These are phyloP conservation scores for Gallinago stenura DNA, from an alignment of 2,797 vertebrate genomes.

Conservation along the genomic window DNA sequence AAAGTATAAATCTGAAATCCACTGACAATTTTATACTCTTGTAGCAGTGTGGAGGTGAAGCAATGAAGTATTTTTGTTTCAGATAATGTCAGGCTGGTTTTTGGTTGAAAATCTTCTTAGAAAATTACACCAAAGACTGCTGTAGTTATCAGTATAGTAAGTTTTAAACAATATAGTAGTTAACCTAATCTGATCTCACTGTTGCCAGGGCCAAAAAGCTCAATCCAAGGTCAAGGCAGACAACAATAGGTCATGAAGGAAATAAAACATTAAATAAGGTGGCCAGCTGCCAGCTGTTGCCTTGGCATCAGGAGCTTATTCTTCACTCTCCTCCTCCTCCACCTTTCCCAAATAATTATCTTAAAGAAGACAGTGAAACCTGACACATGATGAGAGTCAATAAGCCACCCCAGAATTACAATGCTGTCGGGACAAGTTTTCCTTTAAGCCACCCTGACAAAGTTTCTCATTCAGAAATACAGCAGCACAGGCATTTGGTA, in stretches of 20 bases:
- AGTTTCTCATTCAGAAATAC: neutral
- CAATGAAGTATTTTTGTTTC: neutral
- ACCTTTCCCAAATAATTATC: neutral
- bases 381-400: neutral
- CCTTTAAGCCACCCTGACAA: neutral
- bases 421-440: rapidly evolving
- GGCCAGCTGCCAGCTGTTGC: neutral
- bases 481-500: neutral
- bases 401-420: neutral
- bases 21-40: neutral
- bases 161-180: neutral
- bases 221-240: neutral
- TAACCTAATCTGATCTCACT: constrained; percentile 28
- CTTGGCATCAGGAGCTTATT: constrained; percentile 3
- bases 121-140: neutral
- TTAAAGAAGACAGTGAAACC: neutral
- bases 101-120: neutral
- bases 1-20: neutral
- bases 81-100: neutral
- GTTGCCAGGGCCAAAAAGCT: neutral
- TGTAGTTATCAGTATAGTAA: neutral
- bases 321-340: neutral
- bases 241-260: constrained; percentile 39
- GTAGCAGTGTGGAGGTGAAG: neutral
- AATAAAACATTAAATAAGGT: constrained; percentile 14